A percentile compares a stretch with the other conserved stretches of the same genome.
phyloP scores from a whole-genome alignment of 2,113 vertebrate genomes.

The Anarhynchus alexandrinus region DNA sequence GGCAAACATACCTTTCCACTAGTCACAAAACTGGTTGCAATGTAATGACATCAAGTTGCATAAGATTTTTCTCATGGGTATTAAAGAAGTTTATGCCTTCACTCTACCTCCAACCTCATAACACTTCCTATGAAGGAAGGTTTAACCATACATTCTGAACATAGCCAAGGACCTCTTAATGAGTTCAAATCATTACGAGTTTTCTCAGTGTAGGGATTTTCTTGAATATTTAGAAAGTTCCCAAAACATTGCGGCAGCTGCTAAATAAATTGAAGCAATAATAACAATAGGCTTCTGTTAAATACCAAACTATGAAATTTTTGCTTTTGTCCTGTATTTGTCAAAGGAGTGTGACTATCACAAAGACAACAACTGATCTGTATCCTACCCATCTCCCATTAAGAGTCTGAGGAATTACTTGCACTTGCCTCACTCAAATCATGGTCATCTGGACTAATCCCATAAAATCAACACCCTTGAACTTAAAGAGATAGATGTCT shows the following conservation, averaged over 20 bases:
- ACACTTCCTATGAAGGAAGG: not conserved
- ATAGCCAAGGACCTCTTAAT: not conserved
- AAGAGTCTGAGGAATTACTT: constrained; percentile 2
- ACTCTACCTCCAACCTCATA: not conserved
- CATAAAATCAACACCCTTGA: constrained; percentile 64
- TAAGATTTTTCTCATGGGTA: not conserved
- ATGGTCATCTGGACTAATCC: constrained; percentile 23
- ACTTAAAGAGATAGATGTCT: constrained; percentile 56
- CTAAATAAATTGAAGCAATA: not conserved
- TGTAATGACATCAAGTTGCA: not conserved
- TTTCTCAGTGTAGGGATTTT: not conserved
- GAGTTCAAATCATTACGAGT: not conserved
- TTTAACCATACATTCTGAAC: not conserved
- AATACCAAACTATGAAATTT: not conserved
- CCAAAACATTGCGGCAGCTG: not conserved
- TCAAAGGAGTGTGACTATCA: not conserved
- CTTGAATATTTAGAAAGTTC: not conserved
- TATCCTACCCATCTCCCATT: not conserved
- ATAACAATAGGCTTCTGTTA: not conserved
- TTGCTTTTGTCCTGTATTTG: not conserved
- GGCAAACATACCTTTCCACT: not conserved
- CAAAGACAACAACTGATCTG: not conserved
- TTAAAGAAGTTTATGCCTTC: not conserved
- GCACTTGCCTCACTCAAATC: constrained; percentile 23
- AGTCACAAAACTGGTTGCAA: not conserved